Conservation (phyloP, 2,113 vertebrate species). For the Anseranas semipalmata region DNA sequence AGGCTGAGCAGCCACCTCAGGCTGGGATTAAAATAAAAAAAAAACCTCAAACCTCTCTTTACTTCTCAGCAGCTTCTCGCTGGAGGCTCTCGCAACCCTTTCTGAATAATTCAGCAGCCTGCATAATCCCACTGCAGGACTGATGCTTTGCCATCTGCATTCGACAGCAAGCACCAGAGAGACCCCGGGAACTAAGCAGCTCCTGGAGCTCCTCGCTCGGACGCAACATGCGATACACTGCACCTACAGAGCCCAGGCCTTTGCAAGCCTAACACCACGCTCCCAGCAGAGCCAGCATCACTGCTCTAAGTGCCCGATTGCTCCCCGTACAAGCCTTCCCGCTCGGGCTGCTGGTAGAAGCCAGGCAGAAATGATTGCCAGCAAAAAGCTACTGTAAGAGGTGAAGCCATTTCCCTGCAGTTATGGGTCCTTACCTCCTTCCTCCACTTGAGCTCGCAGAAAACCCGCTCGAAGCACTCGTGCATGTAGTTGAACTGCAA, state of each 20-base stretch:
- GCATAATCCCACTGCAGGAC: rapidly evolving
- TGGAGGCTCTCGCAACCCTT: neutral
- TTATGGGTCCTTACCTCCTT: conserved; percentile 85
- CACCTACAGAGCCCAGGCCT: neutral
- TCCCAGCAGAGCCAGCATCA: rapidly evolving
- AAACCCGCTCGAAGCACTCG: conserved; percentile 96
- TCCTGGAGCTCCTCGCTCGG: neutral
- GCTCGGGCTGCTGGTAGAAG: neutral
- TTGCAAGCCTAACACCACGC: rapidly evolving
- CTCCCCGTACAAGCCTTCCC: neutral
- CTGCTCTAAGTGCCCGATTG: rapidly evolving
- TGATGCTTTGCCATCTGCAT: neutral
- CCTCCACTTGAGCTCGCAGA: conserved; percentile 98
- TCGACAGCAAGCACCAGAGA: neutral
- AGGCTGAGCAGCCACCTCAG: neutral
- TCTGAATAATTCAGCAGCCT: neutral
- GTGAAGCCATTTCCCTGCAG: neutral
- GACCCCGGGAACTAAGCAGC: rapidly evolving
- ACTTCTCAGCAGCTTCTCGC: neutral
- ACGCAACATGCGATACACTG: neutral
- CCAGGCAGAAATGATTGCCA: rapidly evolving
- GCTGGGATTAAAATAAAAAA: neutral
- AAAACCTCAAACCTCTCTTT: neutral
- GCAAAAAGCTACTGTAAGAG: neutral
- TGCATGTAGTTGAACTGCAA: conserved; percentile 98